Conservation (phyloP, 2,888 invertebrate species). For the Vesta saturnalis region DNA sequence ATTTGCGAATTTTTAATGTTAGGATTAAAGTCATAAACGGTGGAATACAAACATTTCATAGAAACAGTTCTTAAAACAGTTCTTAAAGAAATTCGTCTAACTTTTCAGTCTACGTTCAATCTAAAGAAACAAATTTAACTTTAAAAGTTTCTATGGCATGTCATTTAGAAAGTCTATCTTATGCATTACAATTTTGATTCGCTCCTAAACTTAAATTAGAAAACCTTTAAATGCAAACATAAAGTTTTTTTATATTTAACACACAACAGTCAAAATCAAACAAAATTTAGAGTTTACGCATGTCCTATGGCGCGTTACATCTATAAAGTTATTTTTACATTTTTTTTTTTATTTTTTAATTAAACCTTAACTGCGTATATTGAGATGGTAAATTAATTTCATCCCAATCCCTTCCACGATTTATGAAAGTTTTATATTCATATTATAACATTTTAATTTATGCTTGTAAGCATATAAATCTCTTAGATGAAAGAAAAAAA, state of each 20-base stretch:
- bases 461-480: neutral
- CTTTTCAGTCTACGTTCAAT: neutral
- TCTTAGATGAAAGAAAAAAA: neutral
- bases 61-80: neutral
- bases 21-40: constrained; percentile 6
- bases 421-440: too few species aligned
- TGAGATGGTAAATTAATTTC: too few species aligned
- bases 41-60: constrained; percentile 4
- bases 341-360: too few species aligned
- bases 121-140: neutral
- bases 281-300: too few species aligned
- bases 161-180: neutral
- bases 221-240: neutral
- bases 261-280: too few species aligned
- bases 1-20: constrained; percentile 7
- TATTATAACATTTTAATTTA: too few species aligned
- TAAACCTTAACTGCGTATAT: too few species aligned
- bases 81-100: neutral
- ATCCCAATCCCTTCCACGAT: too few species aligned
- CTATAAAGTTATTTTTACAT: too few species aligned
- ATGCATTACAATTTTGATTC: neutral
- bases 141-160: neutral
- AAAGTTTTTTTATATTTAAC: neutral
- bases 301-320: too few species aligned
- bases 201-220: neutral